Percentiles rank a stretch among this genome's conserved stretches.
phyloP scores from a whole-genome alignment of 1,140 invertebrate genomes.

The Eurosta solidaginis region DNA sequence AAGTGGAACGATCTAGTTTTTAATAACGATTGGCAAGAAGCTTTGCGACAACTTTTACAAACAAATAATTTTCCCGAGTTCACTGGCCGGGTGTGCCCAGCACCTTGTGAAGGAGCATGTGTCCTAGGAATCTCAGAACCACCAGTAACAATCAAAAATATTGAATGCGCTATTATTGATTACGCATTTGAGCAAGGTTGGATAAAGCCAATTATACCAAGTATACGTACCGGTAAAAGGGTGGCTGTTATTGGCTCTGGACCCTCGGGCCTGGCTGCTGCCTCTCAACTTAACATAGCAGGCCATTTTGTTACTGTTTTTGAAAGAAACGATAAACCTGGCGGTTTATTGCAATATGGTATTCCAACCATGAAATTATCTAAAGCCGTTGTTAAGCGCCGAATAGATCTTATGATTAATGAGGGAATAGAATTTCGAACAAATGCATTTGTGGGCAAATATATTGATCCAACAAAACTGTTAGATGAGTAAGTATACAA shows the following conservation, averaged over 20 bases:
- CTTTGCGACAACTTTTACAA: constrained; percentile 92
- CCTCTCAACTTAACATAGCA: constrained; percentile 92
- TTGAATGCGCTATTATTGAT: constrained; percentile 98
- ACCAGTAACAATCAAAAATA: constrained; percentile 98
- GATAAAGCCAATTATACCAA: constrained; percentile 76
- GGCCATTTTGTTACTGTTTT: constrained; percentile 93
- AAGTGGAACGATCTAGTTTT: constrained; percentile 99
- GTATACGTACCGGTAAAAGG: constrained; percentile 77
- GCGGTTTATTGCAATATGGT: constrained; percentile 94
- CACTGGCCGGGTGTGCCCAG: constrained; percentile 96
- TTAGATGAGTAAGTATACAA: constrained; percentile 61
- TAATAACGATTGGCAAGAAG: constrained; percentile 94
- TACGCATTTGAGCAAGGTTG: constrained; percentile 96
- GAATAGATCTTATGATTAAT: constrained; percentile 83
- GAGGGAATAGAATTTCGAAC: constrained; percentile 94
- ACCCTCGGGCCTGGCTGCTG: constrained; percentile 91
- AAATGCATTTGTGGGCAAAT: constrained; percentile 89
- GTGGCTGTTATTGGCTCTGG: constrained; percentile 96
- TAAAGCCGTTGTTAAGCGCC: constrained; percentile 88
- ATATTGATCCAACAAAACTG: constrained; percentile 77
- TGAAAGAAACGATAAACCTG: constrained; percentile 93
- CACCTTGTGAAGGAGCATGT: constrained; percentile 98
- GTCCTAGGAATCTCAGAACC: constrained; percentile 95
- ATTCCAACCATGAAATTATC: constrained; percentile 98
- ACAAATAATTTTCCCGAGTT: constrained; percentile 99